Base-by-base conservation (phyloP, 2,797 vertebrate genomes). In the Myotis pilosus region DNA sequence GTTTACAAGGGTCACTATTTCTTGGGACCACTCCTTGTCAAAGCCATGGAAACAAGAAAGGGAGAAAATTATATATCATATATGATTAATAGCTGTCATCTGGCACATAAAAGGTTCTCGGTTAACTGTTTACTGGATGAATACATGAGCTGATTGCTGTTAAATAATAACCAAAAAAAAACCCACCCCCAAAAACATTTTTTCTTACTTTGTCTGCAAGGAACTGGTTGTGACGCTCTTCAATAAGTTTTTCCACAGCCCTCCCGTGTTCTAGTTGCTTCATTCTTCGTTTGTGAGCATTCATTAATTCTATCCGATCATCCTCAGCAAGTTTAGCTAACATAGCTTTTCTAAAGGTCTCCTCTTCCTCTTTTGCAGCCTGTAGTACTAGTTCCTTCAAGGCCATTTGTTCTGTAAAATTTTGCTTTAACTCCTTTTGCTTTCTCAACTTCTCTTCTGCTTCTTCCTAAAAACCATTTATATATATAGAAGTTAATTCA, bases 301-400 rank as follows among this genome's bases (percentile, higher is more conserved):
- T 99, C 99, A 99, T 99, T 98, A 99, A 98, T 93, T 99, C 99
- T 5, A 99, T 97, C 22, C 98, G 98, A 92, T 99, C 99, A 0
- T 99, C 99, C 95, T 99, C 99, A 0, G 99, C 99, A 78, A 99
- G 98, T 98, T 99, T 99, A 20, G 98, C 99, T 97, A 99, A 97
- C 98, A 99, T 99, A 22, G 86, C 97, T 69, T 97, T 98, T 55
- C 98, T 98, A 95, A 99, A 99, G 51, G 95, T 92, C 80, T 98
- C 99, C n/a, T 99, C 99, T 90, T 99, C 99, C 15, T 99, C 98
- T 87, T 97, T 98, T 95, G 98, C 95, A 0, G 98, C 99, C 97
- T 98, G 98, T 69, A 75, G 98, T 30, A 96, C 94, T 94, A 98
- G 96, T 97, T 98, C 98, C 97, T 98, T 99, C 71, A 99, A 97